A percentile compares a stretch with the other conserved stretches of the same genome.
Evolutionary conservation across 2,888 invertebrate species (phyloP).

Genomic region (Archips xylosteana): DNA sequence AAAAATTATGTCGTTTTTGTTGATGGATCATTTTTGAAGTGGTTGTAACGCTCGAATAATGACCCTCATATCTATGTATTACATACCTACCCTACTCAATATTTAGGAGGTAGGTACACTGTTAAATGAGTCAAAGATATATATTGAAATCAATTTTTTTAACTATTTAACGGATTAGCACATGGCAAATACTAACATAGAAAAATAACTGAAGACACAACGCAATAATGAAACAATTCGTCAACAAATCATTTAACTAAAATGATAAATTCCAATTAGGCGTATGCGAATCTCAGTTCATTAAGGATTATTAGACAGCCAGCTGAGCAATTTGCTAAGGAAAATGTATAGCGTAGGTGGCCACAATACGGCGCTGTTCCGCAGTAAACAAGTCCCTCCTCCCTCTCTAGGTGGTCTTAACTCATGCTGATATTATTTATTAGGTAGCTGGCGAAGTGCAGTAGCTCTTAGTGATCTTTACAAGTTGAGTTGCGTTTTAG

Average conservation of each 20-base stretch:
- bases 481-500: constrained; percentile 32
- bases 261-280: constrained; percentile 37
- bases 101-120: too few relatives aligned
- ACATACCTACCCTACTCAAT: too few relatives aligned
- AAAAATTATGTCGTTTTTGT: too few relatives aligned
- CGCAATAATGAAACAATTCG: background rate
- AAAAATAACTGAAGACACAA: background rate
- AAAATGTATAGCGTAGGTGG: constrained; percentile 82
- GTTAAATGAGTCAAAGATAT: too few relatives aligned
- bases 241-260: constrained; percentile 17
- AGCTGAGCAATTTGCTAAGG: constrained; percentile 83
- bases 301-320: constrained; percentile 83
- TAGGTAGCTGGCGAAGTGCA: constrained; percentile 65
- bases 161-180: too few relatives aligned
- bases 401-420: constrained; percentile 83
- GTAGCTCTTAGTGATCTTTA: constrained; percentile 58
- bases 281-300: constrained; percentile 63
- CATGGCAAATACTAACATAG: too few relatives aligned
- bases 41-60: too few relatives aligned
- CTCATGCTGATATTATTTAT: constrained; percentile 83
- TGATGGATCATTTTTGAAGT: too few relatives aligned
- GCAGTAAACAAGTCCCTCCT: constrained; percentile 76
- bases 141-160: too few relatives aligned
- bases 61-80: too few relatives aligned
- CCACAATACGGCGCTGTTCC: constrained; percentile 74